Evolutionary conservation across 2,888 invertebrate genomes (phyloP), one percentile per base, ranked within the genome.

Genomic region (Papilio protenor): DNA sequence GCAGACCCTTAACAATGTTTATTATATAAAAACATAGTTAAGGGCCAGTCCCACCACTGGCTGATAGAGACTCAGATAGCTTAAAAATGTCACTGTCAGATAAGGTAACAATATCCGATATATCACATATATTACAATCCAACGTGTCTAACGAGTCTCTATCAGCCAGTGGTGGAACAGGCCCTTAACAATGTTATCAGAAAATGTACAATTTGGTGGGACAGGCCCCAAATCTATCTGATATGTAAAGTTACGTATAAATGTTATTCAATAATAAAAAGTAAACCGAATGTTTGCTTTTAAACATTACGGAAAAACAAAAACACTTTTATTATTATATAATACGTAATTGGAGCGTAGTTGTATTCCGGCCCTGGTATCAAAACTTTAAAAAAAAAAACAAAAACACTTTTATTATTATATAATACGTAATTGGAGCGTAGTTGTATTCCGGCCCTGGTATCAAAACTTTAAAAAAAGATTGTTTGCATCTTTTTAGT

Each of bases 401-500:
- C 49, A 33, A 75, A 75, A 75, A 77, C 40, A 72, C 14, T 12
- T 52, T 49, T 70, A 21, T 57, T 57, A 23, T 79, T 79, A 79
- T 27, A 73, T 77, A 78, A 81, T 18, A 33, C 45, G 27, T 12
- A 79, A 76, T 73, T 69, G 33, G 8, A n/a, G 52, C 59, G 27
- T 33, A 11, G 16, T 80, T 64, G 45, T 89, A 74, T 69, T 93
- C 79, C 92, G 87, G 16, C 85, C 83, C 94, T 92, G 92, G 80
- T 88, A 90, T 90, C 85, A 91, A 90, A 93, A 90, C 87, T 90
- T 92, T 82, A 87, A 90, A 93, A 90, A 93, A 93, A 93, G 91
- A 92, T 90, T 94, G 93, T 93, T 94, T 92, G 93, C 92, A 94
- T 94, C 93, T 93, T 94, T 75, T 92, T 89, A 89, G 92, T 89